Evolutionary conservation across 37 sponge, comb jelly and placozoan species (phyloP), one percentile per base, ranked within the genome.

Genomic region (Chondrosia reniformis): DNA sequence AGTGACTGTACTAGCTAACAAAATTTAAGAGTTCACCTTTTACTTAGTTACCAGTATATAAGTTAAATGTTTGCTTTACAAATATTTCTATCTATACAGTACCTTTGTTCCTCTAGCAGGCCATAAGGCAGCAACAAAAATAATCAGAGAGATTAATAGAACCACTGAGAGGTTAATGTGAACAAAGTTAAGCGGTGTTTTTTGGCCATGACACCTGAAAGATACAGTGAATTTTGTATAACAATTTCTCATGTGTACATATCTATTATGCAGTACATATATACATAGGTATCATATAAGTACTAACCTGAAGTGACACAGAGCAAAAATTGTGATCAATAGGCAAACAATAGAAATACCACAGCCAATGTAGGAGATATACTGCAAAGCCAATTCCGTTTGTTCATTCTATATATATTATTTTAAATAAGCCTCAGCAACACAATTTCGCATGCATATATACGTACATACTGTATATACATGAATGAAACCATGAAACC

Each of bases 301-400:
- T 4, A 31, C 31, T 64, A 64, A 84, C 85, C 88, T 82, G 56
- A 87, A 64, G 15, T 78, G 1, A 0, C 76, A 13, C 42, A 80
- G 84, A 63, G 84, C 80, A 24, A 77, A 21, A n/a, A 89, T 42
- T 6, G 85, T 71, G 22, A 84, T 45, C 37, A 76, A 17, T 27
- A 89, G 82, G 38, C 85, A 89, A 22, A 89, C 43, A 21, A 80
- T 75, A 13, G 89, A 89, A 2, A 89, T 34, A 17, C 80, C 56
- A 67, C 85, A 84, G 8, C 89, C 89, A 58, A 89, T 72, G 64
- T 89, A 89, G 19, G 89, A 89, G 9, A 89, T 5, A 2, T 57
- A 39, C n/a, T 63, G 64, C 21, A 89, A 38, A 24, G 77, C 89
- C 1, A 6, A n/a, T 6, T 69, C 72, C n/a, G 42, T 39, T 2